phyloP scores from a whole-genome alignment of 2,797 vertebrate genomes.

The Lagocephalus sceleratus region DNA sequence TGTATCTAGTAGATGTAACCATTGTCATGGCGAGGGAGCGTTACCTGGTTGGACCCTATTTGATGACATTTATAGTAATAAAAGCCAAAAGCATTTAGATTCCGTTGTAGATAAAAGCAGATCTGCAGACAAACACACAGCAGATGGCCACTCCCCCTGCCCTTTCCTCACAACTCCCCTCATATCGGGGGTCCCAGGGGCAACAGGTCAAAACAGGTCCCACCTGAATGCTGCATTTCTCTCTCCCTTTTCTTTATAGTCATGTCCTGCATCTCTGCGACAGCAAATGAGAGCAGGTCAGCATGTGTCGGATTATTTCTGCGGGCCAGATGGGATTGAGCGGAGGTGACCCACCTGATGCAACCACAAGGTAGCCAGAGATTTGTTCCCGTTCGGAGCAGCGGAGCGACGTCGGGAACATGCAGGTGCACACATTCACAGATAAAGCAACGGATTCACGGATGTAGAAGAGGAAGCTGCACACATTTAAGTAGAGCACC shows the following conservation, averaged over 20 bases:
- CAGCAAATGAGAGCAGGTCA: conserved; percentile 65
- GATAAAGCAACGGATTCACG: background rate
- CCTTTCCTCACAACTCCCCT: conserved; percentile 37
- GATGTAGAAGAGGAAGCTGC: conserved; percentile 3
- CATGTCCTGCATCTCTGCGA: conserved; percentile 28
- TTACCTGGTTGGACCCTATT: too few relatives aligned
- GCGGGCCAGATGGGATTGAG: conserved; percentile 66
- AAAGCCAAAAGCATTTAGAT: conserved; percentile 27
- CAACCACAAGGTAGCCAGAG: conserved; percentile 62
- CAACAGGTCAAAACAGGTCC: conserved; percentile 76
- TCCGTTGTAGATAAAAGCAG: conserved; percentile 35
- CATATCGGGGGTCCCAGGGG: conserved; percentile 57
- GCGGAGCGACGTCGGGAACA: conserved; percentile 3
- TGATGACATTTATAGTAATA: conserved; percentile 10
- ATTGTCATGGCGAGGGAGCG: too few relatives aligned
- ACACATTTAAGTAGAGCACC: conserved; percentile 17
- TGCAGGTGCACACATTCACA: conserved; percentile 9
- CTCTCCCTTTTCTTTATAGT: conserved; percentile 49
- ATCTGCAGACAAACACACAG: conserved; percentile 35
- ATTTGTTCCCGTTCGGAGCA: conserved; percentile 28
- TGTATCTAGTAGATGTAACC: too few relatives aligned
- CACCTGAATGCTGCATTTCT: conserved; percentile 66
- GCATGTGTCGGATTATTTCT: conserved; percentile 58
- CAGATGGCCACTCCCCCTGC: conserved; percentile 62
- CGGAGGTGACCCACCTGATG: conserved; percentile 61